These are phyloP conservation scores for Drosophila parthenogenetica DNA, from an alignment of 2,888 invertebrate species.

Conservation along the genomic window DNA sequence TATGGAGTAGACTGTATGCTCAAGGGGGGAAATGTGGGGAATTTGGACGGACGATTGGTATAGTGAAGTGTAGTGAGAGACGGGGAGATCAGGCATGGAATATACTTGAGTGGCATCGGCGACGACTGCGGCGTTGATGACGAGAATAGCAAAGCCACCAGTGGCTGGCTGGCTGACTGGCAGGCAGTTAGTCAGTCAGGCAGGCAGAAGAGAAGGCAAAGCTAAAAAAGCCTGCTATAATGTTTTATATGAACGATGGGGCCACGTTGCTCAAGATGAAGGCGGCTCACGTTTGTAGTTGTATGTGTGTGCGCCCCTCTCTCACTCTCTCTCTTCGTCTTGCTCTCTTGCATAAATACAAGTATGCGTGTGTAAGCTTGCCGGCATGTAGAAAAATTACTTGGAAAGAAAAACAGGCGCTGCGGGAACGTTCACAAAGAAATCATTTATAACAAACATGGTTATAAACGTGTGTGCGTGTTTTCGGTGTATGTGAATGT, in stretches of 20 bases:
- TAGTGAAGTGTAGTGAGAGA: neutral
- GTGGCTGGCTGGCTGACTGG: conserved; percentile 16
- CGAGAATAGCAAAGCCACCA: conserved; percentile 73
- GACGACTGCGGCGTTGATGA: conserved; percentile 51
- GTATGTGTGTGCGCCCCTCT: conserved; percentile 4
- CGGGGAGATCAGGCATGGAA: conserved; percentile 25
- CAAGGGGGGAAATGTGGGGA: conserved; percentile 19
- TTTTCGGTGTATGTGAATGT: conserved; percentile 3
- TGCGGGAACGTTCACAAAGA: conserved; percentile 68
- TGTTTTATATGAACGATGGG: conserved; percentile 56
- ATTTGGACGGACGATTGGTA: too few relatives aligned
- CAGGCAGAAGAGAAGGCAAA: conserved; percentile 49
- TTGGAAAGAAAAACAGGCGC: conserved; percentile 68
- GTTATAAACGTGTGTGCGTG: conserved; percentile 6
- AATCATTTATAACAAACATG: conserved; percentile 71
- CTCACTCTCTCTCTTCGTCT: conserved; percentile 7
- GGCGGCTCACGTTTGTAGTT: conserved; percentile 56
- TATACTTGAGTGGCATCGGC: conserved; percentile 68
- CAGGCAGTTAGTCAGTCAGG: conserved; percentile 25
- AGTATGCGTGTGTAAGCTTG: conserved; percentile 43
- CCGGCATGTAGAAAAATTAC: conserved; percentile 73
- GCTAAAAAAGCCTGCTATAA: conserved; percentile 54
- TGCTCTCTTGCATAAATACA: conserved; percentile 9
- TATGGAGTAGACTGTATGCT: conserved; percentile 39
- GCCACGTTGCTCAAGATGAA: conserved; percentile 59